Conservation (phyloP, 2,113 vertebrate species). For the Mastomys coucha region DNA sequence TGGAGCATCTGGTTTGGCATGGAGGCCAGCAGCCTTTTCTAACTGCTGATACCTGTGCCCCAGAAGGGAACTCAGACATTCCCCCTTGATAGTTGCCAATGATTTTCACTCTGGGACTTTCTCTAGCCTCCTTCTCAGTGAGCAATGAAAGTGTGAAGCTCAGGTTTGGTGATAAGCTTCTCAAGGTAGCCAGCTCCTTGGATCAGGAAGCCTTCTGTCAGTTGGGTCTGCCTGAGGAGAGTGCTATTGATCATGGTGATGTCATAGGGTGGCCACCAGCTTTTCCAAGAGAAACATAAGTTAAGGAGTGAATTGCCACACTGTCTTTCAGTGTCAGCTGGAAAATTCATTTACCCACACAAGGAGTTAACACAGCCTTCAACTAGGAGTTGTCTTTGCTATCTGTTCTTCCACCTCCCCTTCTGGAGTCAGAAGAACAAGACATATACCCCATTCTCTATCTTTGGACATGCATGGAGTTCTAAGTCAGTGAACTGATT, state of each 20-base stretch:
- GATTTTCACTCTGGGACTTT: constrained; percentile 51
- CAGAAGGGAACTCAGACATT: background rate
- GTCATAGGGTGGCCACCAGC: background rate
- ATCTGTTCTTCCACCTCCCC: background rate
- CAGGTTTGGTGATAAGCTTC: constrained; percentile 53
- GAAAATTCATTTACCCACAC: background rate
- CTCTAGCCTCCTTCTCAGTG: constrained; percentile 63
- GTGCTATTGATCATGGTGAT: constrained; percentile 11
- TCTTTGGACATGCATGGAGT: background rate
- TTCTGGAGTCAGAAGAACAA: background rate
- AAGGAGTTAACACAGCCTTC: background rate
- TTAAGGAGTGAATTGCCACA: background rate
- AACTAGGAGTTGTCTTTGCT: background rate
- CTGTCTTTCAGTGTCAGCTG: background rate
- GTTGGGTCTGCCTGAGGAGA: background rate
- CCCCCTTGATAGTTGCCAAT: constrained; percentile 37
- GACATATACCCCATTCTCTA: background rate
- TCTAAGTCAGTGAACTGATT: background rate
- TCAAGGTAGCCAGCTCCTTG: background rate
- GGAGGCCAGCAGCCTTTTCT: background rate
- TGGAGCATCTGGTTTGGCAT: constrained; percentile 36
- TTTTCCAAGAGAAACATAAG: constrained; percentile 5
- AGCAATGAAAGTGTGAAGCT: constrained; percentile 65
- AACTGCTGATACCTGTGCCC: background rate
- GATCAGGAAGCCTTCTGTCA: background rate